Base-by-base conservation (phyloP, 2,888 invertebrate genomes). In the Phlogophora meticulosa region DNA sequence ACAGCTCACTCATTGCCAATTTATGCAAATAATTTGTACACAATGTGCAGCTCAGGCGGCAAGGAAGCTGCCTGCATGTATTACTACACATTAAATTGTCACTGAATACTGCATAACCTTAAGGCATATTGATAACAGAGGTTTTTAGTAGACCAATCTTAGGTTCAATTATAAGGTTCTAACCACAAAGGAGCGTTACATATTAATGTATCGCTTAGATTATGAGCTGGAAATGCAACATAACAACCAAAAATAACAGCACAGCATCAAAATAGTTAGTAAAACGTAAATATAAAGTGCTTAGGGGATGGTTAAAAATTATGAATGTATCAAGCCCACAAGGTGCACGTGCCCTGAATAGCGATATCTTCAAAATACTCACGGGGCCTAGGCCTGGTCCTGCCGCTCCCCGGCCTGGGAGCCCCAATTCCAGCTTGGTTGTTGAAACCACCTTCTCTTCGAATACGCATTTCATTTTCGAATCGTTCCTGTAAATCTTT, bases 401-500 rank as follows among this genome's bases (percentile, higher is more conserved):
- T 81, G 93, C 96, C 94, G 88, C 95, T 95, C 80, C 94, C 95
- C 78, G 94, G 93, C 91, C 93, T 93, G 92, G 96, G 92, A 87
- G 94, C 86, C 86, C 90, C 92, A 78, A 92, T 90, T 87, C 91
- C 94, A 96, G 95, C 91, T 95, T 96, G 92, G 96, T 96, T 91
- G 96, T 94, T 89, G 95, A 96, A 90, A 87, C 90, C 84, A 96
- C 96, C 94, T 96, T 97, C 94, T 96, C 97, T 95, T 96, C 97
- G 90, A 96, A 97, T 93, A 92, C 94, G 94, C 92, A 93, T 91
- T 91, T 94, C 94, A 90, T 94, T 94, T 92, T 97, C 97, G 84
- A 98, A 96, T 87, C 97, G 96, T 91, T 97, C 97, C 94, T 98
- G 97, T 93, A 98, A 96, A 89, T 97, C 97, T 94, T 97, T 97